Percentiles rank a stretch among this genome's conserved stretches.
These are phyloP conservation scores for Clarias pachynema DNA, from an alignment of 2,797 vertebrate species.

Conservation along the genomic window DNA sequence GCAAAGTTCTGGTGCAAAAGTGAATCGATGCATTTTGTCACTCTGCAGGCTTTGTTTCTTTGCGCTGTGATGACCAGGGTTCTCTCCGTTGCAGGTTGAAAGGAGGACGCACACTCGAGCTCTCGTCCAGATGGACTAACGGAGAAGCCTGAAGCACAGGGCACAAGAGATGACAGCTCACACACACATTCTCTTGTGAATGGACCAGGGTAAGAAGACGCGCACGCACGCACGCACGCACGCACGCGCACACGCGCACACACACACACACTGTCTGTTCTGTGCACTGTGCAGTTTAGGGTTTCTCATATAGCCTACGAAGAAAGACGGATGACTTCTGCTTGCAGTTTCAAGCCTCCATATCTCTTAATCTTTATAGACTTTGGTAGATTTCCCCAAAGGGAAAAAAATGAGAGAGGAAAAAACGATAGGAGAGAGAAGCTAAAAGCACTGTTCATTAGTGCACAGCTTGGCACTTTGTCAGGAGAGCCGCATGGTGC, in stretches of 20 bases:
- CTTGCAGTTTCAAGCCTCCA: conserved; percentile 10
- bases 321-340: neutral
- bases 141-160: conserved; percentile 17
- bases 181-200: conserved; percentile 66
- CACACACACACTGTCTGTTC: neutral
- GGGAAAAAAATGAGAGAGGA: neutral
- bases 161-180: conserved; percentile 62
- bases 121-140: conserved; percentile 43
- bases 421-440: neutral
- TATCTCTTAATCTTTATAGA: conserved; percentile 27
- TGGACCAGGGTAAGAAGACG: conserved; percentile 72
- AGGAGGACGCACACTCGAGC: conserved; percentile 21
- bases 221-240: neutral
- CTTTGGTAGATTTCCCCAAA: conserved; percentile 9
- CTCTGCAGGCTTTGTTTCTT: neutral
- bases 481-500: neutral
- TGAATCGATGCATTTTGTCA: neutral
- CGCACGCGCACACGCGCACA: neutral
- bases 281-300: conserved; percentile 4
- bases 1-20: neutral
- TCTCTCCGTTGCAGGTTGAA: conserved; percentile 50
- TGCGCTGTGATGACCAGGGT: neutral
- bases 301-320: neutral
- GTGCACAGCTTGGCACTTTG: conserved; percentile 33
- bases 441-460: conserved; percentile 32